Percentiles rank a stretch among this genome's conserved stretches.
Evolutionary conservation across 2,113 vertebrate genomes (phyloP).

Genomic region (Arvicanthis niloticus): DNA sequence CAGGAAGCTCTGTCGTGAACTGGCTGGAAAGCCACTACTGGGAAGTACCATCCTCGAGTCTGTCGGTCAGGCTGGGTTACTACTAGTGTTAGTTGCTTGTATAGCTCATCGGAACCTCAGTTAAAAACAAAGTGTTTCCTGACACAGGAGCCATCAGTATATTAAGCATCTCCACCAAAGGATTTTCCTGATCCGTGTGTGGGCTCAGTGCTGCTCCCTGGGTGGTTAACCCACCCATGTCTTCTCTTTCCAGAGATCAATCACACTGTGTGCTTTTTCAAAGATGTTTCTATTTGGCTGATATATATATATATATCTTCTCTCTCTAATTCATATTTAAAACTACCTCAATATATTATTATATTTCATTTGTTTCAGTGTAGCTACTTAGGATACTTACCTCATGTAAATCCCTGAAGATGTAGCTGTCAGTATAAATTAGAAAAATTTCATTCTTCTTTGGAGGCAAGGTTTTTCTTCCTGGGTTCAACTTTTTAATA

Average conservation of each 20-base stretch:
- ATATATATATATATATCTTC: no score
- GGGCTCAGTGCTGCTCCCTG: background rate
- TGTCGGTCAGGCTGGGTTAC: background rate
- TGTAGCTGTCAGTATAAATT: background rate
- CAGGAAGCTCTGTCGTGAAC: background rate
- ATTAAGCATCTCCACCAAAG: background rate
- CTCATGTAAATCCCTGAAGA: background rate
- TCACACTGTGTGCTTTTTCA: background rate
- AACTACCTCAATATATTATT: background rate
- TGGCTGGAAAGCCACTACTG: background rate
- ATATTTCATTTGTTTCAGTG: background rate
- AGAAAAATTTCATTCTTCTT: slow-evolving; percentile 11
- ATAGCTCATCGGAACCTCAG: background rate
- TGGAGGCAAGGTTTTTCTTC: background rate
- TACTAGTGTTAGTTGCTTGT: slow-evolving; percentile 29
- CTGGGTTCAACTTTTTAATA: background rate
- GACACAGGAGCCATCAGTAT: background rate
- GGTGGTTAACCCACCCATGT: background rate
- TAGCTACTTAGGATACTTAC: background rate
- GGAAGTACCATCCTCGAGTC: background rate
- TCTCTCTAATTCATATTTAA: background rate
- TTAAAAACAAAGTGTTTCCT: background rate
- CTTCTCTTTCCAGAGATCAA: background rate
- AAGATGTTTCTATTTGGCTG: background rate
- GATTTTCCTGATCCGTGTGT: background rate